These are phyloP conservation scores for Drosophila anomelani DNA, from an alignment of 2,888 invertebrate species.

Conservation along the genomic window DNA sequence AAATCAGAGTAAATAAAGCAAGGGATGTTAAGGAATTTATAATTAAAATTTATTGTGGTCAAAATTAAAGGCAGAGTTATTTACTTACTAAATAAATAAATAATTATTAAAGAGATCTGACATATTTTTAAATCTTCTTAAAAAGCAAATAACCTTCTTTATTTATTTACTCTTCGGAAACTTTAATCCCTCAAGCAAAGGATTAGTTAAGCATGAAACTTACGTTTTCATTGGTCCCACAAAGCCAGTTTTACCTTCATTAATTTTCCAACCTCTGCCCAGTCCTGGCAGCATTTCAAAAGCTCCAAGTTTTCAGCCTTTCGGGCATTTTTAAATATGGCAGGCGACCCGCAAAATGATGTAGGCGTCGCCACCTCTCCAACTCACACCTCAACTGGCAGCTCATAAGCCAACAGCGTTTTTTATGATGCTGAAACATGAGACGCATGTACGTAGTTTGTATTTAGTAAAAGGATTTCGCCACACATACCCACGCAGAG, in stretches of 20 bases:
- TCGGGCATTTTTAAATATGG: slow-evolving; percentile 68
- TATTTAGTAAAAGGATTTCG: slow-evolving; percentile 72
- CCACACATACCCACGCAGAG: slow-evolving; percentile 9
- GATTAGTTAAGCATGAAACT: slow-evolving; percentile 1
- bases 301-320: slow-evolving; percentile 50
- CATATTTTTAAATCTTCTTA: background rate
- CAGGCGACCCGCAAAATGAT: slow-evolving; percentile 11
- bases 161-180: background rate
- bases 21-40: background rate
- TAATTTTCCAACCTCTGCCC: slow-evolving; percentile 4
- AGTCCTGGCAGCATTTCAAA: slow-evolving; percentile 47
- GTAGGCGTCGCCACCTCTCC: slow-evolving; percentile 25
- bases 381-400: slow-evolving; percentile 44
- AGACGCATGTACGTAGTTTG: slow-evolving; percentile 66
- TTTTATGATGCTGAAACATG: slow-evolving; percentile 67
- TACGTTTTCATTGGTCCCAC: slow-evolving; percentile 6
- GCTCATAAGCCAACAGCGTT: slow-evolving; percentile 53
- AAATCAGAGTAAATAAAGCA: background rate
- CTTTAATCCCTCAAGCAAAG: background rate
- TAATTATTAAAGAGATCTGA: background rate
- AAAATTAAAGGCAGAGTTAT: background rate
- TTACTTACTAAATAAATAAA: background rate
- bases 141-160: background rate
- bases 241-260: slow-evolving; percentile 21
- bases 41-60: background rate